Evolutionary conservation across 1,140 invertebrate species (phyloP), one percentile per base, ranked within the genome.

Genomic region (Rhizoglyphus robini): DNA sequence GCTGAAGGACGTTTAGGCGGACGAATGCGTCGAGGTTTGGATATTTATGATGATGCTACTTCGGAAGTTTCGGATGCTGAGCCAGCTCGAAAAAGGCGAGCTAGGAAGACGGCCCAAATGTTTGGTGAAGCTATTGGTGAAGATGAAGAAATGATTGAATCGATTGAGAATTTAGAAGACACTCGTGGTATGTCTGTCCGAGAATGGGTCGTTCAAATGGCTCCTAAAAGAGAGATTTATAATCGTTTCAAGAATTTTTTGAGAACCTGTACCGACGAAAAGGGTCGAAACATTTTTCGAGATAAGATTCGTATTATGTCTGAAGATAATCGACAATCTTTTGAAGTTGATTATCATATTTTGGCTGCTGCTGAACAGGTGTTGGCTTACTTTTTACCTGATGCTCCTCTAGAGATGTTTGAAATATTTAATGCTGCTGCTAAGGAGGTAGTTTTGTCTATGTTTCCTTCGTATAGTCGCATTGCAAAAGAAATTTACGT

Each of bases 121-220:
- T 71, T 65, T 69, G 65, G 75, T 84, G 83, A 84, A 78, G 81
- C 81, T 65, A 80, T 78, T 61, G 82, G 79, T 73, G 86, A 89
- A 48, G 84, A 86, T 63, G 58, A 60, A 2, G 79, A 80, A n/a
- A 86, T 88, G 83, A 86, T 96, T 63, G 94, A 98, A 78, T 94
- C 90, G 41, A 95, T 98, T 70, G 95, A 99, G 74, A 98, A 98
- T 77, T 78, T 99, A 8, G 95, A 99, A 76, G 95, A 99, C 72
- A 80, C 80, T 73, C 71, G 77, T 41, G 79, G 79, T 5, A 84
- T 95, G 72, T 82, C 86, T 1, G 85, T 91, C 0, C 86, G 89
- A 70, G 94, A 99, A 72, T 98, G 96, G 92, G 92, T 98, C 0
- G 83, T 86, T 59, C 92, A 96, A 88, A 77, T 95, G 54, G 94